Evolutionary conservation across 2,888 invertebrate species (phyloP), one percentile per base, ranked within the genome.

Genomic region (Lomographa bimaculata): DNA sequence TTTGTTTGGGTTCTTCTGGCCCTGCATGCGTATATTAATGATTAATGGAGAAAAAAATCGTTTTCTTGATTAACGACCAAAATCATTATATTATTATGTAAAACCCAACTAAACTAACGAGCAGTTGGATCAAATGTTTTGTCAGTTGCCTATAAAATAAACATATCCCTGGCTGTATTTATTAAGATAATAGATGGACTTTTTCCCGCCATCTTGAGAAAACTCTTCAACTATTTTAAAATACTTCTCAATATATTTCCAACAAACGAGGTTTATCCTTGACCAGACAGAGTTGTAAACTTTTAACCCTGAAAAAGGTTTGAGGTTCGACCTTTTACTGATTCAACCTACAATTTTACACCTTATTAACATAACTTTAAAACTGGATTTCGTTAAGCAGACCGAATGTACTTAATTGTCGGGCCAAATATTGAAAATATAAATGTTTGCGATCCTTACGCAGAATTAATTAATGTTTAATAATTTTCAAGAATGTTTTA

Each of bases 401-500:
- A n/a, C n/a, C 0, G 23, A 7, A 30, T 23, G 36, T 29, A 34
- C 19, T 42, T 42, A 38, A 35, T 35, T 29, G 25, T 18, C 27
- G 26, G 35, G 47, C 33, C 39, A 63, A 62, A 64, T 64, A 63
- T 63, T 61, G 50, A 56, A 57, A 61, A 60, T 18, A 57, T 57
- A 60, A 60, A 58, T 63, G 47, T 64, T 64, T 63, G 60, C 60
- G 35, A 60, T 58, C 30, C 29, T 29, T 52, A 60, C 55, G 38
- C 45, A 50, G 54, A 49, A 50, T 48, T 57, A 56, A 64, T 62
- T 47, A 60, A 56, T 62, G 54, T 60, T 60, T 57, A 55, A 57
- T 48, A 45, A 47, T 46, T 50, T 47, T 57, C 57, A 60, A 63
- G 61, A 55, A 28, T 21, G 35, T 46, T 26, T 52, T 30, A 7